Conservation (phyloP, 2,113 vertebrate genomes). For the Mionectes macconnelli region DNA sequence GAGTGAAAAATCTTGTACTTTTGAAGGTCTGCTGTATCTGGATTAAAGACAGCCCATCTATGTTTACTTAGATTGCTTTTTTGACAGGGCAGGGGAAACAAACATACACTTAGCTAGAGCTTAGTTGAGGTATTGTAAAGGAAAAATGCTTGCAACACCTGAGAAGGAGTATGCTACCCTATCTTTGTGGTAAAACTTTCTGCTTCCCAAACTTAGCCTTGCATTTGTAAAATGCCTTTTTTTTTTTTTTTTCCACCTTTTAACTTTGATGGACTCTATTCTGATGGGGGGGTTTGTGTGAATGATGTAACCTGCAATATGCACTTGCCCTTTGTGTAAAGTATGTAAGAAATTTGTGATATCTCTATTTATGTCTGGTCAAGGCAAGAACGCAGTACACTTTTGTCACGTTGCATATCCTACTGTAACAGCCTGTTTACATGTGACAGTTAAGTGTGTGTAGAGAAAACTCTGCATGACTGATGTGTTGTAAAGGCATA, state of each 20-base stretch:
- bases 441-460: background rate
- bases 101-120: background rate
- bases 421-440: background rate
- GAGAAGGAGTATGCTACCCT: background rate
- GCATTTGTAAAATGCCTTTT: background rate
- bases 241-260: background rate
- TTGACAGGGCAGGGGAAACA: accelerated
- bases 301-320: background rate
- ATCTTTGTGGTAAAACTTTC: background rate
- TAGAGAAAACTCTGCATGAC: background rate
- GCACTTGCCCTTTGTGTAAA: background rate
- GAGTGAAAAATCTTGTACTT: background rate
- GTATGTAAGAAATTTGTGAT: background rate
- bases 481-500: background rate
- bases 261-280: background rate
- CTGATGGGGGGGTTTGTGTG: accelerated
- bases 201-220: background rate
- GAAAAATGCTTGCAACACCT: background rate
- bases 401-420: background rate
- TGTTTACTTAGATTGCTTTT: background rate
- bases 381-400: background rate
- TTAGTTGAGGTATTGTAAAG: background rate
- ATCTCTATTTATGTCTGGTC: background rate
- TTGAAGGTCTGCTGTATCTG: background rate
- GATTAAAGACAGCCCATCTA: background rate